Evolutionary conservation across 1,140 invertebrate species (phyloP).

Genomic region (Probaryconus sp.): DNA sequence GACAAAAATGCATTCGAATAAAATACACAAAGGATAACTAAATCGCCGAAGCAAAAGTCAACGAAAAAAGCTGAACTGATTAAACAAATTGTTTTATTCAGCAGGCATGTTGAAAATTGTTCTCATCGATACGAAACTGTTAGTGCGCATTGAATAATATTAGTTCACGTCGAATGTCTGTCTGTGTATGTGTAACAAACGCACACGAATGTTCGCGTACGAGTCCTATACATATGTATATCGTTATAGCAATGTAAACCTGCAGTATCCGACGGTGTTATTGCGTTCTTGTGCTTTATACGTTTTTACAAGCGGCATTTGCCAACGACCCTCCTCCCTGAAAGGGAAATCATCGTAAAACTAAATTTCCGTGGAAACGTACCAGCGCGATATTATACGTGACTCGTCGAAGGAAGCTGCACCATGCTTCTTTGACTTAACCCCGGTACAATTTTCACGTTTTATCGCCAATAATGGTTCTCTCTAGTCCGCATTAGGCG

Average conservation of each 20-base stretch:
- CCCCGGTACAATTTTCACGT: background rate
- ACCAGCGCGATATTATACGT: constrained; percentile 7
- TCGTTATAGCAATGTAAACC: constrained; percentile 1
- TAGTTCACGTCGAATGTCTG: background rate
- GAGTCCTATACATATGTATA: background rate
- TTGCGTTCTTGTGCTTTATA: constrained; percentile 2
- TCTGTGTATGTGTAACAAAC: background rate
- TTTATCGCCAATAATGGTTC: background rate
- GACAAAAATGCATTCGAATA: too few species aligned
- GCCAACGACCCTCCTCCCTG: background rate
- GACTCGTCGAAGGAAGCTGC: constrained; percentile 1
- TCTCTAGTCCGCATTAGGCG: too few species aligned
- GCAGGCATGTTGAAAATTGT: too few species aligned
- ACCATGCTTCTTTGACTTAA: too few species aligned
- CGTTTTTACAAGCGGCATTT: constrained; percentile 10
- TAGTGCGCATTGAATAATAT: too few species aligned
- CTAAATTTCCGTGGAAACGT: constrained; percentile 21
- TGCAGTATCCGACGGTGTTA: background rate
- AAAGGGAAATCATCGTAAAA: constrained; percentile 23
- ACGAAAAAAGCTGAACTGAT: too few species aligned
- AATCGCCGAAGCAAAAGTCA: too few species aligned
- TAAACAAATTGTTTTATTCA: too few species aligned
- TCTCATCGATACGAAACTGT: too few species aligned
- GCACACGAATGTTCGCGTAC: too few species aligned
- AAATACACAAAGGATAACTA: too few species aligned